These are phyloP conservation scores for Cremastobaeus sp. DNA, from an alignment of 2,888 invertebrate species.

Conservation along the genomic window DNA sequence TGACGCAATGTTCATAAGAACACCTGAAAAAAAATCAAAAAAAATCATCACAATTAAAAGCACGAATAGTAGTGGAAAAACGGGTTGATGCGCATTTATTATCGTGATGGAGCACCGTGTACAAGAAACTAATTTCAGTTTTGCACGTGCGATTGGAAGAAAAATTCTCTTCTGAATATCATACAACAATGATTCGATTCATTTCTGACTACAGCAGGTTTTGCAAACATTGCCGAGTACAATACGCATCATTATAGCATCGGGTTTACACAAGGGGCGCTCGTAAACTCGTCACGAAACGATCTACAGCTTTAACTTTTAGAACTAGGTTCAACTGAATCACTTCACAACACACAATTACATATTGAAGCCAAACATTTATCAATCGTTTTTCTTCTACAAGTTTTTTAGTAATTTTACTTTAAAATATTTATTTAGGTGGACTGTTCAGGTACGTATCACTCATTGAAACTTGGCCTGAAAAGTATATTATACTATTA, in stretches of 20 bases:
- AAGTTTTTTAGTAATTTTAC: no score
- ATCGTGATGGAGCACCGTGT: no score
- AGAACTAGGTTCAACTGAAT: constrained; percentile 43
- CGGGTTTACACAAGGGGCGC: constrained; percentile 51
- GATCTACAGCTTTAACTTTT: constrained; percentile 41
- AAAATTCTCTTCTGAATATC: constrained; percentile 18
- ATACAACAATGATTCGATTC: constrained; percentile 46
- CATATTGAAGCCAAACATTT: constrained; percentile 25
- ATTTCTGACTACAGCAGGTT: constrained; percentile 35
- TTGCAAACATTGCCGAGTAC: constrained; percentile 41
- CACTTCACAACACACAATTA: constrained; percentile 34
- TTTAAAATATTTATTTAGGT: no score
- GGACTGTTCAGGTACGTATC: no score
- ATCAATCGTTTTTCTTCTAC: constrained; percentile 21
- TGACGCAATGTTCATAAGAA: no score
- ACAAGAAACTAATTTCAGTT: no score
- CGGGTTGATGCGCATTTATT: no score
- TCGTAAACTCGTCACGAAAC: constrained; percentile 56
- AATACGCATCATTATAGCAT: constrained; percentile 47
- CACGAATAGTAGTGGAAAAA: no score
- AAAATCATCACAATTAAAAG: no score
- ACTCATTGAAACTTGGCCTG: no score
- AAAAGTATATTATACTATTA: no score
- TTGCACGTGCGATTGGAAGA: not conserved
- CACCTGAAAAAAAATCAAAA: no score